Conservation (phyloP, 2,888 invertebrate genomes). For the Microchrysa polita region DNA sequence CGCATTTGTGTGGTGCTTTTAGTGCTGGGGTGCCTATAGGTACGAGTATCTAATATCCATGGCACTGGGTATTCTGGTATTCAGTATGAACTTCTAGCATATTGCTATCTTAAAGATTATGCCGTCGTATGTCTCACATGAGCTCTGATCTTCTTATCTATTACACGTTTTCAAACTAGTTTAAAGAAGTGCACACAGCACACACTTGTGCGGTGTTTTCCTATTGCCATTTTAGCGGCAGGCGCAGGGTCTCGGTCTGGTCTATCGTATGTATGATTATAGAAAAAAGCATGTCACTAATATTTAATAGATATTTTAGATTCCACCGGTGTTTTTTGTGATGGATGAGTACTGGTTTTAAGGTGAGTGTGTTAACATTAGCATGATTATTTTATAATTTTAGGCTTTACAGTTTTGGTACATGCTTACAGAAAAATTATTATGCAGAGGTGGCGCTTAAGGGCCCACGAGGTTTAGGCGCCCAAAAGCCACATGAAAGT, state of each 20-base stretch:
- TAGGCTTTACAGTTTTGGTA: too few species aligned
- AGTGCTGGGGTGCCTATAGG: not conserved
- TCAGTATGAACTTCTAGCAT: not conserved
- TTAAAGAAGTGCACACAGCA: constrained; percentile 14
- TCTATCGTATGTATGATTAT: constrained; percentile 7
- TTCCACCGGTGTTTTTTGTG: not conserved
- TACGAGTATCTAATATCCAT: too few species aligned
- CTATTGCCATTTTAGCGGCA: not conserved
- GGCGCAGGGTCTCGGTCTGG: not conserved
- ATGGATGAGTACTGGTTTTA: too few species aligned
- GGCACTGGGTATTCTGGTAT: too few species aligned
- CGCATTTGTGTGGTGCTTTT: not conserved
- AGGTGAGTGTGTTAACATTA: too few species aligned
- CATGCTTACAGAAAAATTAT: too few species aligned
- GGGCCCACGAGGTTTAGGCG: too few species aligned
- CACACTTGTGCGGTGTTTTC: constrained; percentile 1
- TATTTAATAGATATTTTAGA: constrained; percentile 9
- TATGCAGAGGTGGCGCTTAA: too few species aligned
- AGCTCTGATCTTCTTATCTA: constrained; percentile 30
- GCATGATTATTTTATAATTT: too few species aligned
- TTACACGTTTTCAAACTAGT: constrained; percentile 18
- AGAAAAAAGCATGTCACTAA: constrained; percentile 6
- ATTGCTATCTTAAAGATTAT: constrained; percentile 21
- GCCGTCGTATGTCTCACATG: constrained; percentile 13
- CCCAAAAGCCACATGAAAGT: too few species aligned